Evolutionary conservation across 2,888 invertebrate genomes (phyloP), one percentile per base, ranked within the genome.

Genomic region (Scaptomyza reducta): DNA sequence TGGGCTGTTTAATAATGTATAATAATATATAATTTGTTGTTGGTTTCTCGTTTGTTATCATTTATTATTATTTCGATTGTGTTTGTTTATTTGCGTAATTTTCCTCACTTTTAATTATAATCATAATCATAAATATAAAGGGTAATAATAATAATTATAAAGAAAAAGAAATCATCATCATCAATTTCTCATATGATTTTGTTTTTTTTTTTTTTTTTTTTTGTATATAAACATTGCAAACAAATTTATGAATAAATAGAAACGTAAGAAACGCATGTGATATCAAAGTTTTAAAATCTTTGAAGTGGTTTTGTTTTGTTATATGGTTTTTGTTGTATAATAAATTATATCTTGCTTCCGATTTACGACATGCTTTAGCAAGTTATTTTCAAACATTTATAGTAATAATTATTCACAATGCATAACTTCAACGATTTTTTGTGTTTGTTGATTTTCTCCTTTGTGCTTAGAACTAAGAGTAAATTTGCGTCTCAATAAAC

Each of bases 21-120:
- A 11, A 27, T 27, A 25, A 13, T 46, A 62, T 60, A 35, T 74
- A 46, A 38, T 55, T 46, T 44, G 47, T 56, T 49, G 14, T 71
- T 40, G 40, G n/a, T 51, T 38, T 62, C 31, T 49, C 31, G 49
- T 50, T 14, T 18, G 50, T 47, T 42, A 53, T 44, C 35, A 9
- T 31, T 29, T 50, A 29, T 49, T 61, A 35, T 63, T 62, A 62
- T 51, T 51, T 62, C 29, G 51, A 51, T 65, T 78, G 75, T 60
- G 86, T 86, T 79, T 79, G 86, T 86, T 85, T 84, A 79, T 84
- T 87, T 87, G 80, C 78, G 76, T 84, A 79, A 75, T 85, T 71
- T 67, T 64, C 35, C 65, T 79, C 70, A 86, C 86, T 83, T 83
- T 85, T 85, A 83, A 68, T 77, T 79, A 73, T 59, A 74, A 77